These are phyloP conservation scores for Apis florea DNA, from an alignment of 1,140 invertebrate genomes.

Conservation along the genomic window DNA sequence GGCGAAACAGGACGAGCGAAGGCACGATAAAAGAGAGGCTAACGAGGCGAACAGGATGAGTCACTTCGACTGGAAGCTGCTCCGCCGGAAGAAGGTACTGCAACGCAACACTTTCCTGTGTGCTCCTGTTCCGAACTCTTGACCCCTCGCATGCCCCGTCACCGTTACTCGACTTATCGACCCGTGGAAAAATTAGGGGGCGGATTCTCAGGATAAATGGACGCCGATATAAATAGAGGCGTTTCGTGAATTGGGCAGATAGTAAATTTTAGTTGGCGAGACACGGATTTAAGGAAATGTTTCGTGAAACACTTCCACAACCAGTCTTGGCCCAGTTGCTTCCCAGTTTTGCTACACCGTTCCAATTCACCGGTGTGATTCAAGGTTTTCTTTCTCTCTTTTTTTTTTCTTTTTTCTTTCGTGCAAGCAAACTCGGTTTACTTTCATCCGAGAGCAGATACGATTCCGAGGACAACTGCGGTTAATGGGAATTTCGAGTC, in stretches of 20 bases:
- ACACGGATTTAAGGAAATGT: no score
- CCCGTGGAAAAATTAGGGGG: conserved; percentile 47
- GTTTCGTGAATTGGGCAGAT: no score
- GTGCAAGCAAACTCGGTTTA: not conserved
- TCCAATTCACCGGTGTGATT: not conserved
- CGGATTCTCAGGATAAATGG: no score
- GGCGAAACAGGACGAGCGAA: conserved; percentile 21
- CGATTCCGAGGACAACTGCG: not conserved
- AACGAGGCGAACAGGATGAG: conserved; percentile 73
- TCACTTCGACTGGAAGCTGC: conserved; percentile 79
- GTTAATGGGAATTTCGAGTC: conserved; percentile 45
- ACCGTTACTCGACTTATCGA: conserved; percentile 53
- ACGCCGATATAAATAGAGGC: no score
- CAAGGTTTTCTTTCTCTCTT: not conserved
- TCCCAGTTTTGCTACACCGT: not conserved
- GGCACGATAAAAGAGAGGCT: conserved; percentile 54
- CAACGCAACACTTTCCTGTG: conserved; percentile 38
- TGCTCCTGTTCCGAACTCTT: conserved; percentile 37
- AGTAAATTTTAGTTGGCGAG: no score
- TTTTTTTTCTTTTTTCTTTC: not conserved
- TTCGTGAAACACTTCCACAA: no score
- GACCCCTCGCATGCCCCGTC: conserved; percentile 37
- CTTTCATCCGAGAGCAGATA: conserved; percentile 3
- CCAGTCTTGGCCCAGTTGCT: conserved; percentile 9
- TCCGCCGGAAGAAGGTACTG: conserved; percentile 78